Percentiles rank a stretch among this genome's conserved stretches.
phyloP scores from a whole-genome alignment of 2,113 vertebrate species.

The Phycodurus eques region DNA sequence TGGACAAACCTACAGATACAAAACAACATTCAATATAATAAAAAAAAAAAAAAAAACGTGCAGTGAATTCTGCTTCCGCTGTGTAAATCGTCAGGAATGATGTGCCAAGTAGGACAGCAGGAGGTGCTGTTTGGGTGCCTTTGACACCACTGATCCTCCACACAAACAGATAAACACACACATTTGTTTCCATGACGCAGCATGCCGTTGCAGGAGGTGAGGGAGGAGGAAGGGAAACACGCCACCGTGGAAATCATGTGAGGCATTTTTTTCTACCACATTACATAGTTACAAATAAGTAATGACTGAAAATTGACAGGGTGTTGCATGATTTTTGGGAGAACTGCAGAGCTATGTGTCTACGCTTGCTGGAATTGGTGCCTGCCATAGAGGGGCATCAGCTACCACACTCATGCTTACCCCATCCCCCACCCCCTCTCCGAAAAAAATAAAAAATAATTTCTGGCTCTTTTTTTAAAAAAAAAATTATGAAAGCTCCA shows the following conservation, averaged over 20 bases:
- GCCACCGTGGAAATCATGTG: neutral
- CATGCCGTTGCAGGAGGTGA: constrained; percentile 59
- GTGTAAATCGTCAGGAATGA: constrained; percentile 43
- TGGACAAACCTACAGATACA: constrained; percentile 78
- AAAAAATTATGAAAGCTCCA: too few species aligned
- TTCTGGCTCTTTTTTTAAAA: too few species aligned
- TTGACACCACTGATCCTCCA: constrained; percentile 23
- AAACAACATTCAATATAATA: neutral
- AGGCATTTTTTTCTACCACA: neutral
- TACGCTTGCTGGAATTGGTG: too few species aligned
- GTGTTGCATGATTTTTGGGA: neutral
- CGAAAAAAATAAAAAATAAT: too few species aligned
- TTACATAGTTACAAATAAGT: neutral
- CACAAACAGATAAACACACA: constrained; percentile 16
- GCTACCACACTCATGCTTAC: too few species aligned
- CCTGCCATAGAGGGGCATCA: too few species aligned
- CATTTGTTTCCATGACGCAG: constrained; percentile 69
- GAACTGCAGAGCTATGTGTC: neutral
- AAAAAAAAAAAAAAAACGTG: neutral
- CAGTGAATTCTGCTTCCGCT: too few species aligned
- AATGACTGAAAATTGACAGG: neutral
- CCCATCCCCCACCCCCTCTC: too few species aligned
- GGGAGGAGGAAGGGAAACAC: constrained; percentile 20
- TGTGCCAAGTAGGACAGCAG: constrained; percentile 57
- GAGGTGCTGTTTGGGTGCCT: constrained; percentile 62